Evolutionary conservation across 2,888 invertebrate species (phyloP).

Genomic region (Thecophora atra): DNA sequence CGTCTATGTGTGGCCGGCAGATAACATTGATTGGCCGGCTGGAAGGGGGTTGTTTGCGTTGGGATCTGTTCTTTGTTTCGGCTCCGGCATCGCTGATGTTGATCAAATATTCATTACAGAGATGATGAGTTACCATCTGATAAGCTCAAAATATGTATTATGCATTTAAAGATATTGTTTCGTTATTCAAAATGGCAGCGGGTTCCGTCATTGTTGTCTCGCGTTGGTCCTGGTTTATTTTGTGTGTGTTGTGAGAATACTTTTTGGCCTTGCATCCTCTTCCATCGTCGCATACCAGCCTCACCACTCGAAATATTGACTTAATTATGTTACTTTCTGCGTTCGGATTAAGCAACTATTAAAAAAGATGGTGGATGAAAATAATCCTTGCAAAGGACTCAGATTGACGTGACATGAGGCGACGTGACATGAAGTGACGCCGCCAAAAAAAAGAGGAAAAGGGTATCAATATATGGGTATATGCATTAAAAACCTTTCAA

Average conservation of each 20-base stretch:
- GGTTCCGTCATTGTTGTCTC: background rate
- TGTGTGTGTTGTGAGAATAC: slow-evolving; percentile 16
- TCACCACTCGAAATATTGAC: too few relatives aligned
- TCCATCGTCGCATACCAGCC: too few relatives aligned
- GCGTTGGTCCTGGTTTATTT: background rate
- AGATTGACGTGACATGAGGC: too few relatives aligned
- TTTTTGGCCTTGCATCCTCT: too few relatives aligned
- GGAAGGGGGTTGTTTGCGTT: background rate
- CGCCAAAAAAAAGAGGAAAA: too few relatives aligned
- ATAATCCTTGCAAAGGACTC: too few relatives aligned
- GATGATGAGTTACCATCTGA: slow-evolving; percentile 19
- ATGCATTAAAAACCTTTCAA: too few relatives aligned
- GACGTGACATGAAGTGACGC: too few relatives aligned
- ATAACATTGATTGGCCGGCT: slow-evolving; percentile 25
- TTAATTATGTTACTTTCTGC: too few relatives aligned
- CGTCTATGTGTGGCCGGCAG: slow-evolving; percentile 9
- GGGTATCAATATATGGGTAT: too few relatives aligned
- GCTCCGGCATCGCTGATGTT: background rate
- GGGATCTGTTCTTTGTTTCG: slow-evolving; percentile 5
- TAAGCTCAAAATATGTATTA: slow-evolving; percentile 30
- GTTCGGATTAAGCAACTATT: too few relatives aligned
- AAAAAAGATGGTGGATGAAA: too few relatives aligned
- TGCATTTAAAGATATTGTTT: slow-evolving; percentile 28
- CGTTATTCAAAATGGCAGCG: slow-evolving; percentile 34
- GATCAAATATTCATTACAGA: slow-evolving; percentile 35